A percentile compares a stretch with the other conserved stretches of the same genome.
Conservation (phyloP, 2,113 vertebrate species). For the Tenebrosternarchus preto region DNA sequence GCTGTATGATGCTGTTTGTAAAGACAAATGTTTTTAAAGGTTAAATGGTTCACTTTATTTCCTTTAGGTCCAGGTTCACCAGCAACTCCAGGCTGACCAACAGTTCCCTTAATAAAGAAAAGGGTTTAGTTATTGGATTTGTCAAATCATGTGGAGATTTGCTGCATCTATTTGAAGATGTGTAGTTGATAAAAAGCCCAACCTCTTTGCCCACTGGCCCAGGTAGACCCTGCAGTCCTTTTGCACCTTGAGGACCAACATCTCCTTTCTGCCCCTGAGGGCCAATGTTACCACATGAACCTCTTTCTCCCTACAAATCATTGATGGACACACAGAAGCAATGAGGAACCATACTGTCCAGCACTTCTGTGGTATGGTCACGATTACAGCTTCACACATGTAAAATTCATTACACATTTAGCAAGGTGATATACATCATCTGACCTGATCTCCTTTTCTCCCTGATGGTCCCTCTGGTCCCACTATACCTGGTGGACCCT, state of each 20-base stretch:
- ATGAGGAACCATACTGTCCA: not conserved
- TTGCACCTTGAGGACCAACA: conserved; percentile 69
- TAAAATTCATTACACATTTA: not conserved
- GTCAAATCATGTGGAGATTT: not conserved
- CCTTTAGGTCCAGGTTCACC: conserved; percentile 76
- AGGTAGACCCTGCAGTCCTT: conserved; percentile 66
- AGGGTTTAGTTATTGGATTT: not conserved
- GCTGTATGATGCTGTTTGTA: not conserved
- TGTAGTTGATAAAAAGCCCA: not conserved
- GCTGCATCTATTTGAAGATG: not conserved
- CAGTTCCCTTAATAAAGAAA: conserved; percentile 67
- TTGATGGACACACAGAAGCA: not conserved
- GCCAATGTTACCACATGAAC: conserved; percentile 71
- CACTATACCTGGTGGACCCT: conserved; percentile 73
- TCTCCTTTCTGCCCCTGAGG: conserved; percentile 71
- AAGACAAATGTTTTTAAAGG: not conserved
- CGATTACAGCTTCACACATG: not conserved
- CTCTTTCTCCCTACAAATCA: conserved; percentile 75
- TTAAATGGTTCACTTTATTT: conserved; percentile 71
- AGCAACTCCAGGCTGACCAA: conserved; percentile 69
- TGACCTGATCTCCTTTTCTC: conserved; percentile 81
- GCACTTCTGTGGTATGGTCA: not conserved
- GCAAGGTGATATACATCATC: conserved; percentile 27
- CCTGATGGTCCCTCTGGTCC: conserved; percentile 76
- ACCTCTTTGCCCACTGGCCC: conserved; percentile 81